phyloP scores from a whole-genome alignment of 2,888 invertebrate species.

The Abrostola triplasia region DNA sequence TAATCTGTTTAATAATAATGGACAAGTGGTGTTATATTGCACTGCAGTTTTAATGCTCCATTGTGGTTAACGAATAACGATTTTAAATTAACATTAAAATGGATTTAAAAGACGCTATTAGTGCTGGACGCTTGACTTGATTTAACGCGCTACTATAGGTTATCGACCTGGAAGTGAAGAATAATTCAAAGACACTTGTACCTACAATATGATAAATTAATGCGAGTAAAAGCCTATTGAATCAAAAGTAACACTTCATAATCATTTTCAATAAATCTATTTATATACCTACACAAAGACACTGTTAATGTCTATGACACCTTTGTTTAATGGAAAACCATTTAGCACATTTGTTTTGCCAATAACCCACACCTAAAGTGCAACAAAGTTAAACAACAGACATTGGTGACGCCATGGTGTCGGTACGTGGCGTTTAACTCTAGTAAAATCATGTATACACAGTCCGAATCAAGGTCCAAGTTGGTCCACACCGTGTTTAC shows the following conservation, averaged over 20 bases:
- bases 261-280: no score
- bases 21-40: slow-evolving; percentile 43
- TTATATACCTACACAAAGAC: no score
- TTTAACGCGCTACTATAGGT: no score
- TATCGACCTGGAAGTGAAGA: no score
- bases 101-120: no score
- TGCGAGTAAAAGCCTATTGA: no score
- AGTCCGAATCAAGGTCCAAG: slow-evolving; percentile 27
- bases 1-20: slow-evolving; percentile 45
- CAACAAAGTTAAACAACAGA: slow-evolving; percentile 29
- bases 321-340: slow-evolving; percentile 19
- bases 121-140: no score
- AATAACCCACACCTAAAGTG: slow-evolving; percentile 12
- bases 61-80: not conserved
- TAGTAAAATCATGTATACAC: slow-evolving; percentile 32
- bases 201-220: no score
- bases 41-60: not conserved
- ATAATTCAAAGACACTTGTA: no score
- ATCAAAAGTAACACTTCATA: no score
- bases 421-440: slow-evolving; percentile 28
- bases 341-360: slow-evolving; percentile 28
- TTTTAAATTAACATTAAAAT: not conserved
- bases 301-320: no score
- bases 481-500: slow-evolving; percentile 28
- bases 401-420: slow-evolving; percentile 20